Conservation (phyloP, 2,888 invertebrate species). For the Bibio marci region DNA sequence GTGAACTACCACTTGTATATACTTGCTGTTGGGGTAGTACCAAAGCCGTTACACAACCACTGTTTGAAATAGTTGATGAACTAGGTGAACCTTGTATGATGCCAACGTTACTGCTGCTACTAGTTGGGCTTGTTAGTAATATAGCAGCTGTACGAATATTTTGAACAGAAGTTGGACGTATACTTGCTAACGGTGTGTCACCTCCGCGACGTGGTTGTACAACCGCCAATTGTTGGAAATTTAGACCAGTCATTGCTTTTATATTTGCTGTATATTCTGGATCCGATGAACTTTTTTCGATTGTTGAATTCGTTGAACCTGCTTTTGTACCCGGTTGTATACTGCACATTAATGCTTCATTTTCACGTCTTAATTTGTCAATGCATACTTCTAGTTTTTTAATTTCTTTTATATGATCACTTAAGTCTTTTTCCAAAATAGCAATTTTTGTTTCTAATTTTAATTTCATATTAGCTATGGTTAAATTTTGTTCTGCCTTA, state of each 20-base stretch:
- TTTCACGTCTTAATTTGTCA: conserved; percentile 35
- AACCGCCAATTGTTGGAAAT: conserved; percentile 29
- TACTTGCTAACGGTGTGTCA: conserved; percentile 80
- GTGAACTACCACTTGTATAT: conserved; percentile 31
- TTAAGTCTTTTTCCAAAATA: conserved; percentile 54
- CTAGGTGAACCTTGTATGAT: conserved; percentile 13
- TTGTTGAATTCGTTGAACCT: conserved; percentile 42
- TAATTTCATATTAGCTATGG: conserved; percentile 43
- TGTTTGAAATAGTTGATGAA: conserved; percentile 9
- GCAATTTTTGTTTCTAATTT: conserved; percentile 52
- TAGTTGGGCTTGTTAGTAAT: conserved; percentile 50
- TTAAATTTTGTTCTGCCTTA: conserved; percentile 37
- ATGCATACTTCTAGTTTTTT: conserved; percentile 37
- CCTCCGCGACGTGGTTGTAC: conserved; percentile 53
- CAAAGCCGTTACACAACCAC: conserved; percentile 27
- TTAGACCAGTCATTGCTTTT: conserved; percentile 73
- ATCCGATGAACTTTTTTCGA: conserved; percentile 39
- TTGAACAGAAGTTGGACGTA: conserved; percentile 72
- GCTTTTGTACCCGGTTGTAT: conserved; percentile 48
- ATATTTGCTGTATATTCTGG: conserved; percentile 82
- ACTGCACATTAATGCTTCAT: conserved; percentile 54
- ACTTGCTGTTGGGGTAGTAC: conserved; percentile 45
- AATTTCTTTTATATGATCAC: conserved; percentile 42
- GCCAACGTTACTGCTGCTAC: conserved; percentile 27
- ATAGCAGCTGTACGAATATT: conserved; percentile 56